Evolutionary conservation across 2,888 invertebrate genomes (phyloP).

Genomic region (Watsonalla cultraria): DNA sequence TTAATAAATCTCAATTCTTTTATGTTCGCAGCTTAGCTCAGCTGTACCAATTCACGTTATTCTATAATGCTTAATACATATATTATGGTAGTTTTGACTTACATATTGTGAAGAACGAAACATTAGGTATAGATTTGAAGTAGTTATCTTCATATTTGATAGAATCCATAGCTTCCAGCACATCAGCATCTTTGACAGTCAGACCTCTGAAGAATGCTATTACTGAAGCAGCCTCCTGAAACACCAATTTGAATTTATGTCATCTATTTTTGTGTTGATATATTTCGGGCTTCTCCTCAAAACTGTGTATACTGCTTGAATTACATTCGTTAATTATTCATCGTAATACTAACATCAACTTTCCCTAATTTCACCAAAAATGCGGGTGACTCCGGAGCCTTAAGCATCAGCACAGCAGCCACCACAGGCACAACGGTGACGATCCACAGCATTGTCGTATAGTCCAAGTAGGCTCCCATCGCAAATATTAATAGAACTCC

Average conservation of each 20-base stretch:
- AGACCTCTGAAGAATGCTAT: constrained; percentile 45
- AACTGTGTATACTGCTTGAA: no score
- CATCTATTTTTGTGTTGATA: background rate
- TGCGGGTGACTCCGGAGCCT: constrained; percentile 55
- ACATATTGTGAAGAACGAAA: constrained; percentile 45
- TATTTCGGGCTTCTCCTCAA: no score
- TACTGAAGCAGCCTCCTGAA: constrained; percentile 41
- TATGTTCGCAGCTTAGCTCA: no score
- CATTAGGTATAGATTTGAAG: constrained; percentile 41
- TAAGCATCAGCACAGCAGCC: constrained; percentile 31
- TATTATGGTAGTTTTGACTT: constrained; percentile 17
- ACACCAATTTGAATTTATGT: constrained; percentile 4
- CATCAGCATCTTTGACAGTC: constrained; percentile 31
- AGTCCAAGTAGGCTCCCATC: constrained; percentile 44
- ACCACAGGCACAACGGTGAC: constrained; percentile 30
- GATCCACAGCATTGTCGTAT: constrained; percentile 39
- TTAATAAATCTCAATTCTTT: background rate
- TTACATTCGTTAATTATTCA: no score
- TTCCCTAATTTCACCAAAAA: constrained; percentile 47
- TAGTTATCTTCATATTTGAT: constrained; percentile 41
- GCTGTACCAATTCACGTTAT: no score
- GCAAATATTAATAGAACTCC: constrained; percentile 44
- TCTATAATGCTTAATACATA: no score
- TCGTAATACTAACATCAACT: constrained; percentile 33
- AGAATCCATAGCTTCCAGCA: constrained; percentile 36